A percentile compares a stretch with the other conserved stretches of the same genome.
phyloP scores from a whole-genome alignment of 1,140 invertebrate species.

The Scaptomyza montana region DNA sequence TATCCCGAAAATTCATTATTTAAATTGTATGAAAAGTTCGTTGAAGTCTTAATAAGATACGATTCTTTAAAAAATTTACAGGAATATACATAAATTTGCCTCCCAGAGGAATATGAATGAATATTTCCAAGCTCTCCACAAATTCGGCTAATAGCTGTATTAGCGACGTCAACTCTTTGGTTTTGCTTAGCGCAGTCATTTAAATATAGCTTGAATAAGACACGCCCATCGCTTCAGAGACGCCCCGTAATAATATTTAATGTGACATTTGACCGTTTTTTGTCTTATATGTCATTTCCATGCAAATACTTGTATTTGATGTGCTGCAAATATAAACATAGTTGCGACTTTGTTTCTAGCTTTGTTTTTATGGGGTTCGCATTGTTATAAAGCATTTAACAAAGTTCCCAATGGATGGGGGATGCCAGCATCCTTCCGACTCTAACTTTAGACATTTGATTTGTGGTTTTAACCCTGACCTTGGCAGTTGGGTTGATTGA shows the following conservation, averaged over 20 bases:
- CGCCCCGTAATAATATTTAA: conserved; percentile 77
- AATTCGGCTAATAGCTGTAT: conserved; percentile 79
- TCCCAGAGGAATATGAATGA: conserved; percentile 28
- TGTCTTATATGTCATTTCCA: conserved; percentile 62
- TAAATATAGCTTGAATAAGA: conserved; percentile 59
- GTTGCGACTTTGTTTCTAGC: conserved; percentile 38
- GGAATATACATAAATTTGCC: background rate
- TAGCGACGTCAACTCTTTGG: conserved; percentile 72
- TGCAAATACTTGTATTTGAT: conserved; percentile 67
- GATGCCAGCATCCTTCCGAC: background rate
- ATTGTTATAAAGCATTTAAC: conserved; percentile 71
- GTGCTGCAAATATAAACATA: conserved; percentile 54
- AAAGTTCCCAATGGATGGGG: conserved; percentile 1
- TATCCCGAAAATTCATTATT: too few relatives aligned
- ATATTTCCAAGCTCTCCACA: conserved; percentile 71
- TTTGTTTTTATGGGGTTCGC: conserved; percentile 63
- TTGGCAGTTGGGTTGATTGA: conserved; percentile 72
- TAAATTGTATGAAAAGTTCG: too few relatives aligned
- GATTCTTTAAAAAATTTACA: too few relatives aligned
- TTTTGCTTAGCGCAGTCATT: conserved; percentile 75
- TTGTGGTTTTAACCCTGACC: conserved; percentile 43
- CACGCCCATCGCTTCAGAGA: conserved; percentile 11
- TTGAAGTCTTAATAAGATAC: too few relatives aligned
- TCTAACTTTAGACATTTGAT: too few relatives aligned
- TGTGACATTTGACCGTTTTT: conserved; percentile 80